These are phyloP conservation scores for Neogobius melanostomus DNA, from an alignment of 2,113 vertebrate genomes.

Conservation along the genomic window DNA sequence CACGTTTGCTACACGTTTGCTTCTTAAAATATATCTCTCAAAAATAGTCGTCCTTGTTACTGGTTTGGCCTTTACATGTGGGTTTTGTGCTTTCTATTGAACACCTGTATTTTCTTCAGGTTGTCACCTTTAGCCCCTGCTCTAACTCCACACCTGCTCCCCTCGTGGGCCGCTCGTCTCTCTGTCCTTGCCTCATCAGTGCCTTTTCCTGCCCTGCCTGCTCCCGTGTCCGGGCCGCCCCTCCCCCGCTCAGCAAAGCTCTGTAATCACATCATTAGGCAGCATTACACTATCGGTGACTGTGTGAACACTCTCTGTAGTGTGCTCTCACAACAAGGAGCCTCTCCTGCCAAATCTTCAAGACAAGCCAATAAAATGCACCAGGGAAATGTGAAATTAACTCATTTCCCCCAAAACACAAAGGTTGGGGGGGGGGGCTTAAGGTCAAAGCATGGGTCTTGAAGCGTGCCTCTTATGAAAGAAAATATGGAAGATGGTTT, in stretches of 20 bases:
- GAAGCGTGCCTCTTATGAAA: not conserved
- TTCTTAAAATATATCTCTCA: not conserved
- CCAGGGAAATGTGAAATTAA: not conserved
- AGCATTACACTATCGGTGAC: constrained; percentile 39
- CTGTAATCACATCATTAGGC: constrained; percentile 51
- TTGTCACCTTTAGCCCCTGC: constrained; percentile 17
- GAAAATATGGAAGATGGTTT: not conserved
- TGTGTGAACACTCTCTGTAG: constrained; percentile 44
- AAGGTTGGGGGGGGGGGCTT: not conserved
- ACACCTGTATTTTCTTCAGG: constrained; percentile 15
- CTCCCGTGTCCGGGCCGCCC: not conserved
- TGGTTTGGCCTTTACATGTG: not conserved
- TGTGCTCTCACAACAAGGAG: constrained; percentile 1
- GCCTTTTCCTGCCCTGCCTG: constrained; percentile 21
- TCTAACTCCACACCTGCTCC: constrained; percentile 30
- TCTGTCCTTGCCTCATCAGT: constrained; percentile 28
- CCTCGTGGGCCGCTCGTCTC: constrained; percentile 16
- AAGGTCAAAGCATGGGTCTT: not conserved
- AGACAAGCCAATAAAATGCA: constrained; percentile 10
- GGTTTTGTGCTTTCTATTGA: not conserved
- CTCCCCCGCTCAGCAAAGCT: constrained; percentile 19
- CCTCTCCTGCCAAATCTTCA: constrained; percentile 12
- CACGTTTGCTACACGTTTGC: too few species aligned
- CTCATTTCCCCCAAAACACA: not conserved
- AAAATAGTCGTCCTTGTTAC: not conserved